A percentile compares a stretch with the other conserved stretches of the same genome.
Evolutionary conservation across 2,888 invertebrate genomes (phyloP).

Genomic region (Dysmachus trigonus): DNA sequence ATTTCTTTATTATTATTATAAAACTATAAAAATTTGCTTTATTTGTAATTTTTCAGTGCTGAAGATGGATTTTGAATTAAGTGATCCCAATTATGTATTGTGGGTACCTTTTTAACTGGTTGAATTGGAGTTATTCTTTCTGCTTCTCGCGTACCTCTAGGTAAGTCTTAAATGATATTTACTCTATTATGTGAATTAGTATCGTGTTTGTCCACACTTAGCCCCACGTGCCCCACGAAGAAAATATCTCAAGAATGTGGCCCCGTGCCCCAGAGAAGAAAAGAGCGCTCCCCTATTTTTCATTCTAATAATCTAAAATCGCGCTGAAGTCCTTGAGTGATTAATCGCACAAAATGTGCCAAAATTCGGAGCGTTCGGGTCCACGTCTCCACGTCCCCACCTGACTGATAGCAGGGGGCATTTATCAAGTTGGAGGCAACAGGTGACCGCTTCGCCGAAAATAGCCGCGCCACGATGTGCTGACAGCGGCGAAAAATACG

Average conservation of each 20-base stretch:
- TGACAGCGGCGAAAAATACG: not conserved
- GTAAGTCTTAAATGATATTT: no score
- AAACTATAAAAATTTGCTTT: no score
- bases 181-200: no score
- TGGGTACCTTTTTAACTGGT: no score
- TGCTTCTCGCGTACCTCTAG: no score
- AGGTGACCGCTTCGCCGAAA: not conserved
- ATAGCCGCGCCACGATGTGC: not conserved
- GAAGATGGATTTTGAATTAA: no score
- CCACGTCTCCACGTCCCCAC: no score
- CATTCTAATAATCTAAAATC: not conserved
- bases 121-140: no score
- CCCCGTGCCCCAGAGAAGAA: not conserved
- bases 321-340: not conserved
- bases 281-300: not conserved
- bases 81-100: no score
- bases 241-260: not conserved
- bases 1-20: no score
- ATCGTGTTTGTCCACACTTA: not conserved
- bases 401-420: not conserved
- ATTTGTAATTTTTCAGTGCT: no score
- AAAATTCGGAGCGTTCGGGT: not conserved
- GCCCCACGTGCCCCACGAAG: not conserved
- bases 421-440: not conserved
- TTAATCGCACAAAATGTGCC: not conserved